These are phyloP conservation scores for Rallus limicola DNA, from an alignment of 2,113 vertebrate species.

Conservation along the genomic window DNA sequence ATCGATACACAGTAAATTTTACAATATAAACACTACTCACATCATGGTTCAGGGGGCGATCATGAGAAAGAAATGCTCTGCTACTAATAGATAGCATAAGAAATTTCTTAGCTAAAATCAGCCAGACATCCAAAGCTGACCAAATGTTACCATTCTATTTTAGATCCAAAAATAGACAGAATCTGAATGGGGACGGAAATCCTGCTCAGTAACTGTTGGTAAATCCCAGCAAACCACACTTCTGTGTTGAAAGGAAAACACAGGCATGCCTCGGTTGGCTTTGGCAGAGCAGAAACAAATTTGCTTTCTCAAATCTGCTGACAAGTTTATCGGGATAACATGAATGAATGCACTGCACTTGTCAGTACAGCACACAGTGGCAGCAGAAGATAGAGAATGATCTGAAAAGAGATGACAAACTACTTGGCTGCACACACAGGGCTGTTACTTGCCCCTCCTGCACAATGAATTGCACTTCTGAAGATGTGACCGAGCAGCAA, in stretches of 20 bases:
- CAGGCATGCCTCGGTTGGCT: neutral
- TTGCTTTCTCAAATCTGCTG: slow-evolving; percentile 3
- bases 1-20: neutral
- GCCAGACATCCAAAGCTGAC: neutral
- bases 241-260: neutral
- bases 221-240: slow-evolving; percentile 4
- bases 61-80: neutral
- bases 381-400: neutral
- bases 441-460: neutral
- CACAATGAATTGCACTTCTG: neutral
- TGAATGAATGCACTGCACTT: neutral
- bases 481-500: neutral
- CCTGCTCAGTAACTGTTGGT: neutral
- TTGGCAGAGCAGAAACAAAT: neutral
- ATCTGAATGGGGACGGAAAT: neutral
- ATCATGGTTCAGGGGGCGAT: neutral
- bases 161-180: neutral
- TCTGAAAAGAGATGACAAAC: neutral
- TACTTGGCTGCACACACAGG: neutral
- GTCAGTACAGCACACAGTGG: neutral
- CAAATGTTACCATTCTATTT: neutral
- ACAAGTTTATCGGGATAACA: neutral
- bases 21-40: neutral
- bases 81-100: neutral
- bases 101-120: neutral